Evolutionary conservation across 2,113 vertebrate genomes (phyloP), one percentile per base, ranked within the genome.

Genomic region (Patagioenas fasciata): DNA sequence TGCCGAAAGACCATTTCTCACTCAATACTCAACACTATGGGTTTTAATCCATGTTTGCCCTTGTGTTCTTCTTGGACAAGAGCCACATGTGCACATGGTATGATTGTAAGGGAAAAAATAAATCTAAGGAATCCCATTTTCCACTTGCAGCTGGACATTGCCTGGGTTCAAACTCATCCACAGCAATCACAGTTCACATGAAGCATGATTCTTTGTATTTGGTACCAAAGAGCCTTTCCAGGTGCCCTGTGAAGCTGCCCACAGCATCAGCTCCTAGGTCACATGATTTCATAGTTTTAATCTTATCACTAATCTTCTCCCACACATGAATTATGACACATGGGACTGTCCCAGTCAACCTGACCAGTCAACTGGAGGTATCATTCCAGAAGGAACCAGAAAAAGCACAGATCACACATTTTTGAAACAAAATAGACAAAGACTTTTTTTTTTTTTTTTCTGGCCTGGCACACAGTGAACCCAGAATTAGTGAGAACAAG

Each of bases 71-170:
- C 44, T 34, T 47, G 25, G 47, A 58, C 24, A 65, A 67, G 53
- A 67, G 51, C 12, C 6, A 48, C 0, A 3, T 13, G 12, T 21
- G 21, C 32, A 72, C 1, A 0, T 31, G 29, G 34, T 73, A 12
- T 56, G 28, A 73, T 6, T 42, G 11, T n/a, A 17, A 21, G 15
- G 42, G 24, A 13, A n/a, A 54, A 56, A 50, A 8, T 5, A 83
- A 29, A 26, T 54, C n/a, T 61, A 60, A 51, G 16, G 67, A 74
- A 89, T 21, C 29, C 53, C 10, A 6, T 84, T 67, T 73, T 84
- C 47, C 42, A 69, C 8, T 28, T 64, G 53, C 44, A 47, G 34
- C 26, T 23, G 74, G 24, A 25, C 44, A 47, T 31, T 51, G 57
- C 58, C 29, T 65, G n/a, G 9, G 31, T 77, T 85, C 81, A 71